Evolutionary conservation across 2,888 invertebrate genomes (phyloP).

Genomic region (Sphecodes monilicornis): DNA sequence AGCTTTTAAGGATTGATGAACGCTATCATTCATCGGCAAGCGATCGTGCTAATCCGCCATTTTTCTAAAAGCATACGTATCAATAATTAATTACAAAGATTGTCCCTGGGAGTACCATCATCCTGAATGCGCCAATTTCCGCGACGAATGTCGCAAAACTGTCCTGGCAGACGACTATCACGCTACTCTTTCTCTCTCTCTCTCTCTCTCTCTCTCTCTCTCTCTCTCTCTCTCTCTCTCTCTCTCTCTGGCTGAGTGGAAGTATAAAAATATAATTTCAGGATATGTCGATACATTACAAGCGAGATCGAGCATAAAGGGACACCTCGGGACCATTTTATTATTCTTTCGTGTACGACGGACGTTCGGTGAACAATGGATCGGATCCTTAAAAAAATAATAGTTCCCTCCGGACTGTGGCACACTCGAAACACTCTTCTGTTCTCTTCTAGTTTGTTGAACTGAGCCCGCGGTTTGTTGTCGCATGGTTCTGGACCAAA

Average conservation of each 20-base stretch:
- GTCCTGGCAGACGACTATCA: neutral
- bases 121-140: neutral
- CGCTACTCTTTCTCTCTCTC: neutral
- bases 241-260: conserved; percentile 58
- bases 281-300: conserved; percentile 77
- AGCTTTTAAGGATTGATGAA: no score
- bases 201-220: neutral
- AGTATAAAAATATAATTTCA: conserved; percentile 81
- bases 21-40: no score
- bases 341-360: neutral
- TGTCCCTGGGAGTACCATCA: neutral
- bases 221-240: neutral
- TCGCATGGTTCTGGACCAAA: no score
- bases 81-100: neutral
- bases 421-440: neutral
- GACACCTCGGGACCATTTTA: conserved; percentile 12
- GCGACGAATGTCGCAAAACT: neutral
- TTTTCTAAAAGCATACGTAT: no score
- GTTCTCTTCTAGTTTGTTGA: neutral
- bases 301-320: conserved; percentile 57
- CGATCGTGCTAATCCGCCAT: no score
- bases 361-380: neutral
- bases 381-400: conserved; percentile 11
- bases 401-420: neutral
- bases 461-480: no score